Evolutionary conservation across 1,140 invertebrate genomes (phyloP), one percentile per base, ranked within the genome.

Genomic region (Drosophila pandora): DNA sequence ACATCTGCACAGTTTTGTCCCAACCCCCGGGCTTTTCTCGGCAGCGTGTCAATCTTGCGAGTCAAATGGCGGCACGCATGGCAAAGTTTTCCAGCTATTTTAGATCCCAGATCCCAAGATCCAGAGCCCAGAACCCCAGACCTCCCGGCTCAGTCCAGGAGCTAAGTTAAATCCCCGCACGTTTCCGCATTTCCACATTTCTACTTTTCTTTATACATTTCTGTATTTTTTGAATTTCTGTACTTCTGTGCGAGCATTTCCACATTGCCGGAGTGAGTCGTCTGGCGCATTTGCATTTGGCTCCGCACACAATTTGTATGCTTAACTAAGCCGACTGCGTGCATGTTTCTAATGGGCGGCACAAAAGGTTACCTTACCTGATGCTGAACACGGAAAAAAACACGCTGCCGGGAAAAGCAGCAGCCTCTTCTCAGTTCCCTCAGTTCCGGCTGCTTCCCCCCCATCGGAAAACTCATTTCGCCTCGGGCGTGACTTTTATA

Each of bases 311-410:
- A 84, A 82, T 82, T 82, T 77, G 79, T 82, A 82, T 82, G 79
- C 82, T 82, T 88, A 87, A 87, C 82, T 88, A 87, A 87, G 82
- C 82, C 82, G 77, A 52, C 82, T 85, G 82, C 81, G 82, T 87
- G 82, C 83, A 87, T 87, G 82, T 88, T 87, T 87, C 78, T 87
- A 87, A 87, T 87, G 83, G 82, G 82, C 82, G 83, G 82, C 82
- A 88, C 82, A 87, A 87, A 87, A 88, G 82, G 82, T 87, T 87
- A 82, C 63, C 9, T 57, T 70, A 70, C 82, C 82, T 87, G 82
- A 85, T 85, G 81, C 77, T 87, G 78, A 81, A 74, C 41, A 78
- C 76, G 52, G 41, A 67, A 58, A 76, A 63, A 76, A 49, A 59
- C 53, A 52, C 47, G 63, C 63, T 63, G 17, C 17, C 30, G 30